phyloP scores from a whole-genome alignment of 2,888 invertebrate species.

The Antheraea yamamai region DNA sequence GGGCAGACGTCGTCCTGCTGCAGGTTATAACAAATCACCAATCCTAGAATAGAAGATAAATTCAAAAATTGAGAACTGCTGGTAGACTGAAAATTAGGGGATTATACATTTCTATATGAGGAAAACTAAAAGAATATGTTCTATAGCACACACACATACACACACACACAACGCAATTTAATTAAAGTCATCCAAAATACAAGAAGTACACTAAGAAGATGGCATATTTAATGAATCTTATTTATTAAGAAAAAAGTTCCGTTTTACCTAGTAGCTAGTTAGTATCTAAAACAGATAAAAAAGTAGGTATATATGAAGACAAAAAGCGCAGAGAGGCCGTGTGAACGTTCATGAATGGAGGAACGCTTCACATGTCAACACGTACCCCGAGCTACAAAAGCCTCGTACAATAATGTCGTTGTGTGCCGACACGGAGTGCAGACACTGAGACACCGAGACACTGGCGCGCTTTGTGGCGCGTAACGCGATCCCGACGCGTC shows the following conservation, averaged over 20 bases:
- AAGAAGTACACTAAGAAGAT: neutral
- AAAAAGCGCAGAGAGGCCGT: constrained; percentile 21
- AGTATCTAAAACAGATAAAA: neutral
- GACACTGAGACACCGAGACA: constrained; percentile 9
- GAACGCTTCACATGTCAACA: constrained; percentile 17
- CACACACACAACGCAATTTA: no score
- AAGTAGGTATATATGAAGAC: constrained; percentile 25
- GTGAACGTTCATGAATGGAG: constrained; percentile 22
- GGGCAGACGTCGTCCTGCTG: no score
- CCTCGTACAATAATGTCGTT: constrained; percentile 12
- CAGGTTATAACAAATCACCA: no score
- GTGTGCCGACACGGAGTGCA: neutral
- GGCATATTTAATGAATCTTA: neutral
- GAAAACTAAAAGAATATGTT: no score
- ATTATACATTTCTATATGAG: no score
- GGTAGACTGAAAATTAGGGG: no score
- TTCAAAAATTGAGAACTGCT: no score
- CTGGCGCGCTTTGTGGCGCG: neutral
- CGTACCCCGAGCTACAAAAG: constrained; percentile 10
- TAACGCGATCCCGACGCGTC: constrained; percentile 4
- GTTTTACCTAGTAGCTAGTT: neutral
- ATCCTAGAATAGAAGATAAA: no score
- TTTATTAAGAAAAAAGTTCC: neutral
- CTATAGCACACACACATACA: no score
- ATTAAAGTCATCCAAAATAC: neutral